A percentile compares a stretch with the other conserved stretches of the same genome.
Conservation (phyloP, 2,888 invertebrate genomes). For the Sepioteuthis lessoniana region DNA sequence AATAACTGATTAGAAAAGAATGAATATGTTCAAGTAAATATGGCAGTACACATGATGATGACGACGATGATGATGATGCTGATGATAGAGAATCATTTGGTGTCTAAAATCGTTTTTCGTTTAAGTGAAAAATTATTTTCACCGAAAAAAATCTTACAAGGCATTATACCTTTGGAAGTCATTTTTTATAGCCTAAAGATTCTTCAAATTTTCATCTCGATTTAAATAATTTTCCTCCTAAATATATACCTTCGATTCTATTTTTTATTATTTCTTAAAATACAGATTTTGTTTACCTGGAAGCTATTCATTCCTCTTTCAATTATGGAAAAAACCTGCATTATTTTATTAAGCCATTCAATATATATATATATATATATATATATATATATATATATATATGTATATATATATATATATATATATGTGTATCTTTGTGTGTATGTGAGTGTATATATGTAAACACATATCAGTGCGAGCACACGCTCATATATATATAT, state of each 20-base stretch:
- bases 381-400: conserved; percentile 21
- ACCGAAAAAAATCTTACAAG: not conserved
- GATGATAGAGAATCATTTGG: not conserved
- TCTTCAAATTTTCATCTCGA: not conserved
- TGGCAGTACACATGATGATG: too few species aligned
- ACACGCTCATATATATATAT: not conserved
- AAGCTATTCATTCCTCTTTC: not conserved
- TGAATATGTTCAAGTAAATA: too few species aligned
- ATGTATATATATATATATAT: not conserved
- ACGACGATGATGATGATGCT: not conserved
- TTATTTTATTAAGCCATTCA: not conserved
- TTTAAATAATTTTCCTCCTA: not conserved
- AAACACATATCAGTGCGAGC: not conserved
- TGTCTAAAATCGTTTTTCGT: not conserved
- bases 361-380: not conserved
- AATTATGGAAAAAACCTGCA: not conserved
- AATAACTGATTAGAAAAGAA: too few species aligned
- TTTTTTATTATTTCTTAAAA: conserved; percentile 33
- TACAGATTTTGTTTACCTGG: conserved; percentile 23
- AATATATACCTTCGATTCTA: not conserved
- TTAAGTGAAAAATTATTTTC: not conserved
- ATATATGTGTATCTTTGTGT: not conserved
- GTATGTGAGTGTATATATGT: not conserved
- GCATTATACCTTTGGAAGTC: not conserved
- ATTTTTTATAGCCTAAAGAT: conserved; percentile 17